phyloP scores from a whole-genome alignment of 2,113 vertebrate species.

The Colinus virginianus region DNA sequence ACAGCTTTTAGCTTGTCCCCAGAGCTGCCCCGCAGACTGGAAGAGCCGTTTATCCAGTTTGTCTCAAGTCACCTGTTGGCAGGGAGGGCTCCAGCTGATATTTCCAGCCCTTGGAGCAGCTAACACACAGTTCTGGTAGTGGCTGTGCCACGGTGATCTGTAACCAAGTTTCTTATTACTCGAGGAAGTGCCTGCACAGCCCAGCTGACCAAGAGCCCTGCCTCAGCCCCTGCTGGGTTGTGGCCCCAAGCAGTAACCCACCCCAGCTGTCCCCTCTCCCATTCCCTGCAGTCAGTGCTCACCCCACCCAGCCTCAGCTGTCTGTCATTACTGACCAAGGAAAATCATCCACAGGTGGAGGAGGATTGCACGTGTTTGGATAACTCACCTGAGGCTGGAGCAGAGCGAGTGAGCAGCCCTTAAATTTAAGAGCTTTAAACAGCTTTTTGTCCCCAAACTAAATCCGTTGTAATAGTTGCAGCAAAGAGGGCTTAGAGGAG shows the following conservation, averaged over 20 bases:
- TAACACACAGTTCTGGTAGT: background rate
- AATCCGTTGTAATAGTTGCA: background rate
- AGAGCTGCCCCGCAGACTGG: background rate
- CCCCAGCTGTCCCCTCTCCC: background rate
- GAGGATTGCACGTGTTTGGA: background rate
- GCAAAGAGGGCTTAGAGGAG: slow-evolving; percentile 43
- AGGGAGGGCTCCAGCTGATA: slow-evolving; percentile 21
- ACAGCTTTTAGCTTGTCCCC: background rate
- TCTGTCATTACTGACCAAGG: background rate
- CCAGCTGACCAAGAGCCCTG: background rate
- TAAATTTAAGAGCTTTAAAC: slow-evolving; percentile 62
- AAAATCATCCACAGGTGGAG: background rate
- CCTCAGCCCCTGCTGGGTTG: background rate
- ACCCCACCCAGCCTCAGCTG: background rate
- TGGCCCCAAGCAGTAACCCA: background rate
- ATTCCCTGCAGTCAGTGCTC: background rate
- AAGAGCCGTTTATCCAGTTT: slow-evolving; percentile 2
- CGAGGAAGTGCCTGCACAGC: background rate
- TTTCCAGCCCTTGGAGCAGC: background rate
- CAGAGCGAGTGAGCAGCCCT: slow-evolving; percentile 18
- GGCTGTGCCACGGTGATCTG: background rate
- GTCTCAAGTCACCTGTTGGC: background rate
- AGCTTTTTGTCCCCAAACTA: slow-evolving; percentile 36
- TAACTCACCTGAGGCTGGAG: slow-evolving; percentile 2
- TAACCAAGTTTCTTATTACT: slow-evolving; percentile 32